Base-by-base conservation (phyloP, 2,888 invertebrate genomes). In the Macropis europaea region DNA sequence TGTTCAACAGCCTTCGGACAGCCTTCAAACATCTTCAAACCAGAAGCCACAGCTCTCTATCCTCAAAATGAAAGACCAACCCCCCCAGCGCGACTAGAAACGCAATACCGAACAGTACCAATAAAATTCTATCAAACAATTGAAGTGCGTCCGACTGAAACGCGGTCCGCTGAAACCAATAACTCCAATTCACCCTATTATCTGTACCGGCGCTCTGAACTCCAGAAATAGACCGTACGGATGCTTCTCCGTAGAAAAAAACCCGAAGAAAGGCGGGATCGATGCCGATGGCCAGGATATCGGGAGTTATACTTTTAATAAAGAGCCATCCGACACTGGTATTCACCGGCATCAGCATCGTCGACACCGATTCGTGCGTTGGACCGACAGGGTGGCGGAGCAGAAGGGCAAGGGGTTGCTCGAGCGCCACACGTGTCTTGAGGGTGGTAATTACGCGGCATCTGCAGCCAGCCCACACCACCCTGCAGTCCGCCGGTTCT, bases 361-460 rank as follows among this genome's bases (percentile, higher is more conserved):
- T 57, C 73, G 43, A 42, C 73, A 53, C 70, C 70, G 59, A 74
- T 71, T 48, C 34, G 60, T 50, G 67, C 50, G 47, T 45, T 47
- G 59, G 62, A 70, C 50, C 15, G 62, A 56, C 45, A 61, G 68
- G 54, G 36, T 26, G 52, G 32, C 50, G 4, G 54, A 15, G 42
- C 28, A 9, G 17, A 22, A 68, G 22, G 64, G 66, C 45, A 69
- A 76, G 77, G 82, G 73, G 84, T 82, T 83, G 87, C 83, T 86
- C 81, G 82, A 81, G 83, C 82, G 87, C 87, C 89, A 89, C 89
- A 88, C 89, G 89, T 90, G 89, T 89, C 89, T 90, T 90, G 89
- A 89, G 89, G 89, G 89, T 89, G 89, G 89, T 89, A 89, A 90
- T 90, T 89, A 89, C 89, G 89, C 89, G 88, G 89, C 89, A 89